Evolutionary conservation across 2,113 vertebrate genomes (phyloP).

Genomic region (Oryzias curvinotus): DNA sequence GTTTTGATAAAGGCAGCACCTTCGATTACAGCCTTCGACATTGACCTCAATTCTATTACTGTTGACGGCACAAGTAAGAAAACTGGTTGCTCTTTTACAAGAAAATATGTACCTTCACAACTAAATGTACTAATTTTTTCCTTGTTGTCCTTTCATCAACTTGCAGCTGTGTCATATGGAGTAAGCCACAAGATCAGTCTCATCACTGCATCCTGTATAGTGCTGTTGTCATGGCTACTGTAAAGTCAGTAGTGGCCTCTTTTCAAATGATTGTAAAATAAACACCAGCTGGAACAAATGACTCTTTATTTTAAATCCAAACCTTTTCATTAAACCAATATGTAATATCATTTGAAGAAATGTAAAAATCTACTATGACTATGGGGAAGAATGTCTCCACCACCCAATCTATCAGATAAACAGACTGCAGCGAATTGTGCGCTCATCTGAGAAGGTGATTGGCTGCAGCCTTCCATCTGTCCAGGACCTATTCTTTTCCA

Average conservation of each 20-base stretch:
- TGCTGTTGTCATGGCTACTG: conserved; percentile 37
- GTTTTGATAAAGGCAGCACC: conserved; percentile 23
- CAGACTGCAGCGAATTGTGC: too few species aligned
- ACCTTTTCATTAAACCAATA: too few species aligned
- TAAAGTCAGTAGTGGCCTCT: conserved; percentile 1
- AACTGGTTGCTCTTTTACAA: neutral
- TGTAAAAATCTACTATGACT: too few species aligned
- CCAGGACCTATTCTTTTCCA: too few species aligned
- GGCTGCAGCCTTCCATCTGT: too few species aligned
- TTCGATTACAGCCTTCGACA: conserved; percentile 29
- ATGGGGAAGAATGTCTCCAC: too few species aligned
- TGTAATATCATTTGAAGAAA: too few species aligned
- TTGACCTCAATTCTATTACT: conserved; percentile 17
- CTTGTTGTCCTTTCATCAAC: neutral
- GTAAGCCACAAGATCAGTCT: conserved; percentile 32
- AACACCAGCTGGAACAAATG: neutral
- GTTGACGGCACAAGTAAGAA: conserved; percentile 24
- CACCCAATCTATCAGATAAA: too few species aligned
- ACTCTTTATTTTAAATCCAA: too few species aligned
- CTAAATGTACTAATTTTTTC: neutral
- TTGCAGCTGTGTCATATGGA: conserved; percentile 26
- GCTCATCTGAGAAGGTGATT: too few species aligned
- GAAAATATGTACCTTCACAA: neutral
- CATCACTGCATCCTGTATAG: conserved; percentile 30
- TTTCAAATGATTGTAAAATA: neutral